phyloP scores from a whole-genome alignment of 2,888 invertebrate species.

The Eupithecia inturbata region DNA sequence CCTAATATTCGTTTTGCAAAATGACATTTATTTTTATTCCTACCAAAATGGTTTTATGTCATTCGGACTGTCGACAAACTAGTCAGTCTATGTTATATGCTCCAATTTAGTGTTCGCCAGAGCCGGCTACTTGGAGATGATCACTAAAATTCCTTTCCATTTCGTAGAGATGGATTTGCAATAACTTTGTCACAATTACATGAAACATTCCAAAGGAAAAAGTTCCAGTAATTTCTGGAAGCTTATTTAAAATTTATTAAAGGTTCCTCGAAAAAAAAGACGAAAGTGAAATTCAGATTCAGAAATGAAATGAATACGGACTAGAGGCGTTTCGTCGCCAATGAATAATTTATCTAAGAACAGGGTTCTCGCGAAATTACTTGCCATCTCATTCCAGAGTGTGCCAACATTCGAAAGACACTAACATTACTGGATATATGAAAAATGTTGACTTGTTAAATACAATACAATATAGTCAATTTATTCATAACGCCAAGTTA shows the following conservation, averaged over 20 bases:
- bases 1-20: not conserved
- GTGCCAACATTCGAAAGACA: constrained; percentile 63
- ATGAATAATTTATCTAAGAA: constrained; percentile 84
- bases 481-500: too few relatives aligned
- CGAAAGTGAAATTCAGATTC: constrained; percentile 79
- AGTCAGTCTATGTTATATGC: not conserved
- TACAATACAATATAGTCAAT: too few relatives aligned
- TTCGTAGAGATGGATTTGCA: not conserved
- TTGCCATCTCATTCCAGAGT: constrained; percentile 78
- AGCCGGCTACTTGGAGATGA: not conserved
- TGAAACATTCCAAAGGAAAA: constrained; percentile 48
- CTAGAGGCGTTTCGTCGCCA: constrained; percentile 82
- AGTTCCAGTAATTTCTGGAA: constrained; percentile 70
- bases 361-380: constrained; percentile 81
- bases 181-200: constrained; percentile 40
- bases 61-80: not conserved
- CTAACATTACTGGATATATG: constrained; percentile 52
- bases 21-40: not conserved
- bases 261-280: constrained; percentile 72
- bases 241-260: constrained; percentile 82
- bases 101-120: not conserved
- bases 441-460: constrained; percentile 19
- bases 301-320: constrained; percentile 83
- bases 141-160: not conserved
- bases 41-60: not conserved